Evolutionary conservation across 2,113 vertebrate species (phyloP).

Genomic region (Pogonocichla stellata): DNA sequence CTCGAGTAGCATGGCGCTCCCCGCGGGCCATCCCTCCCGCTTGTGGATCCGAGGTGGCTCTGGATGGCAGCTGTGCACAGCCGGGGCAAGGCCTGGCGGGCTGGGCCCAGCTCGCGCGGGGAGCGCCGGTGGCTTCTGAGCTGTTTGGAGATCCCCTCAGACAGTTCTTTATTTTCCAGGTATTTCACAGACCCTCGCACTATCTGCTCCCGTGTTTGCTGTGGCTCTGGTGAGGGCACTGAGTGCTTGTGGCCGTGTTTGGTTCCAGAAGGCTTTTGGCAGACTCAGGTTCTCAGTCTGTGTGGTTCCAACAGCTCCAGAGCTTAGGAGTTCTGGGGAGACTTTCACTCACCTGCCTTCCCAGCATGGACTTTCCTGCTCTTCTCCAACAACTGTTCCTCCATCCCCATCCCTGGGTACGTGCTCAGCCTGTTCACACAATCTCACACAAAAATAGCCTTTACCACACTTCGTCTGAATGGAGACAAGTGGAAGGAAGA

Average conservation of each 20-base stretch:
- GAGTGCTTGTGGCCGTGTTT: neutral
- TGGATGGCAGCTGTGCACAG: neutral
- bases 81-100: too few species aligned
- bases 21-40: neutral
- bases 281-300: accelerated
- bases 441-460: neutral
- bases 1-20: neutral
- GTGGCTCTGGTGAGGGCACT: neutral
- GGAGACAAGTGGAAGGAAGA: neutral
- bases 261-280: neutral
- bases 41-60: neutral
- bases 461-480: neutral
- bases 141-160: neutral
- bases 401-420: neutral
- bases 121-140: neutral
- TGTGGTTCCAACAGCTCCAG: neutral
- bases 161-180: neutral
- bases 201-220: neutral
- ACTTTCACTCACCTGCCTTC: neutral
- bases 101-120: too few species aligned
- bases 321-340: neutral
- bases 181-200: neutral
- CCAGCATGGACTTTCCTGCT: neutral
- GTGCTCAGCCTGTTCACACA: neutral
- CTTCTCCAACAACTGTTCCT: neutral